These are phyloP conservation scores for Daktulosphaira vitifoliae DNA, from an alignment of 1,140 invertebrate genomes.

Conservation along the genomic window DNA sequence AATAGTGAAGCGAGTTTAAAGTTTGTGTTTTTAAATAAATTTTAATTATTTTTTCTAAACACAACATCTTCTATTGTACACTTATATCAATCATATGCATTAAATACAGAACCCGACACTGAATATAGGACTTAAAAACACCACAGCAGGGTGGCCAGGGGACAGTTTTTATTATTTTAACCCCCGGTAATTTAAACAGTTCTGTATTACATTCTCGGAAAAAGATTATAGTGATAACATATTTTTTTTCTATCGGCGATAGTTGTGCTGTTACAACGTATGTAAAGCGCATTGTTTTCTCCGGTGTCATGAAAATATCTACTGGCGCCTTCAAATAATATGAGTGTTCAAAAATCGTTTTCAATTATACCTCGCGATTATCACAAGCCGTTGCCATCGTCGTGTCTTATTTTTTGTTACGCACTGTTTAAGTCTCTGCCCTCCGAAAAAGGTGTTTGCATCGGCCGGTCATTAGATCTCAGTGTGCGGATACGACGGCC, in stretches of 20 bases:
- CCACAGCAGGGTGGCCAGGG: constrained; percentile 9
- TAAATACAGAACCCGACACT: no score
- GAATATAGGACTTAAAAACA: no score
- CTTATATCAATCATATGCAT: no score
- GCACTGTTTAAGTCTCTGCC: not conserved
- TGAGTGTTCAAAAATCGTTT: not conserved
- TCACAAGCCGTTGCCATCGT: no score
- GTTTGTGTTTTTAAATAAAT: no score
- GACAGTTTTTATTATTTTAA: not conserved
- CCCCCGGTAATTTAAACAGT: not conserved
- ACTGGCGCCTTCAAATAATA: not conserved
- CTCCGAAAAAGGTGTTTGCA: not conserved
- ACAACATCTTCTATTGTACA: no score
- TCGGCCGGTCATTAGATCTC: not conserved
- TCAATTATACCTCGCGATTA: constrained; percentile 1
- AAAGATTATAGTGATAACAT: constrained; percentile 9
- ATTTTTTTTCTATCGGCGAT: not conserved
- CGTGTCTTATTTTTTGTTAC: not conserved
- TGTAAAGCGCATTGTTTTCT: not conserved
- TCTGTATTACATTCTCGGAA: not conserved
- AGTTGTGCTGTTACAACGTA: not conserved
- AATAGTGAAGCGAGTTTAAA: no score
- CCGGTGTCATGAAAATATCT: constrained; percentile 4
- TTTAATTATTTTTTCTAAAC: no score
- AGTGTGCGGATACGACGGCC: not conserved